Conservation (phyloP, 2,113 vertebrate genomes). For the Pseudonaja textilis region DNA sequence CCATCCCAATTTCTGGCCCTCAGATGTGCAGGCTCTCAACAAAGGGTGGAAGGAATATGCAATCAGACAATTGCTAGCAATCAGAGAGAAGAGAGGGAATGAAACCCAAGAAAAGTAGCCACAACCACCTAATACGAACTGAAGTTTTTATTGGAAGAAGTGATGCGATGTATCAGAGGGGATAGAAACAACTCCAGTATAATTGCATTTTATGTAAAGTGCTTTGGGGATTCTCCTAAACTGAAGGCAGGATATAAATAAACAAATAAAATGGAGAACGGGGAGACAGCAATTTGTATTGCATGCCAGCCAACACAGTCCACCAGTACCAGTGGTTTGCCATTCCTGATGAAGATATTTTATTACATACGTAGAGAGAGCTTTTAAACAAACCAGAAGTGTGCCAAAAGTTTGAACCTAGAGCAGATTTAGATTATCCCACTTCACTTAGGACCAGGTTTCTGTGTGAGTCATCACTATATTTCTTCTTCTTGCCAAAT, state of each 20-base stretch:
- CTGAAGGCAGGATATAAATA: not conserved
- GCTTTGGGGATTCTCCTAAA: not conserved
- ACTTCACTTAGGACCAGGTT: not conserved
- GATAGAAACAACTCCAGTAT: not conserved
- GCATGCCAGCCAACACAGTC: too few species aligned
- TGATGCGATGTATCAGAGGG: not conserved
- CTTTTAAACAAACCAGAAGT: not conserved
- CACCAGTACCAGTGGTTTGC: not conserved
- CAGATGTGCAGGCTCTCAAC: not conserved
- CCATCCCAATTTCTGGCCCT: not conserved
- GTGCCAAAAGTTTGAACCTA: conserved; percentile 25
- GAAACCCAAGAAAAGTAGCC: not conserved
- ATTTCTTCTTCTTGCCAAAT: not conserved
- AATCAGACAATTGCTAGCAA: not conserved
- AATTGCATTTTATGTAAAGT: not conserved
- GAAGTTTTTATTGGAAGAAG: not conserved
- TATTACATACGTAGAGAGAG: not conserved
- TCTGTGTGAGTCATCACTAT: not conserved
- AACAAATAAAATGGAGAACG: not conserved
- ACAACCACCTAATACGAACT: not conserved
- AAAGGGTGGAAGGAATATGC: not conserved
- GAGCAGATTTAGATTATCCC: conserved; percentile 42
- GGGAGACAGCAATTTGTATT: not conserved
- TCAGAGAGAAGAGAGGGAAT: not conserved
- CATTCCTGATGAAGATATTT: not conserved